Conservation (phyloP, 1,140 invertebrate genomes). For the Ceratina calcarata region DNA sequence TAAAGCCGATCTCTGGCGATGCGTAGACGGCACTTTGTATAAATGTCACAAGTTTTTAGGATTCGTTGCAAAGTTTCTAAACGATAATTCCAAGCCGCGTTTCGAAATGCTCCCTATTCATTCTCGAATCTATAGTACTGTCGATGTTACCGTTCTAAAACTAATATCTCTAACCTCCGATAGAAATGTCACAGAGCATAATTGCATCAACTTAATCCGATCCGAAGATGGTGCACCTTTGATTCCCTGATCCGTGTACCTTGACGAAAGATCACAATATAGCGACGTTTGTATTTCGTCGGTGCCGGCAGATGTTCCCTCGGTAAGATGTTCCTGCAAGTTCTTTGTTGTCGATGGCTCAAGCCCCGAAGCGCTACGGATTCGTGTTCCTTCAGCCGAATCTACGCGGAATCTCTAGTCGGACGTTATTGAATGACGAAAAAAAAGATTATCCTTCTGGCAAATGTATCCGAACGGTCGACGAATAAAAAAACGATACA, state of each 20-base stretch:
- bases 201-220: conserved; percentile 39
- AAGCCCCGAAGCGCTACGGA: conserved; percentile 39
- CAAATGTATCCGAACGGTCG: conserved; percentile 54
- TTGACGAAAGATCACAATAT: conserved; percentile 54
- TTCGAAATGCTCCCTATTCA: neutral
- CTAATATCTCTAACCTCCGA: neutral
- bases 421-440: conserved; percentile 39
- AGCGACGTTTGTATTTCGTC: conserved; percentile 54
- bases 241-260: conserved; percentile 49
- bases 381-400: conserved; percentile 52
- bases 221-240: conserved; percentile 30
- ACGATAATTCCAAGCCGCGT: neutral
- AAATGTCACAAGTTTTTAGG: neutral
- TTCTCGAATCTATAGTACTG: neutral
- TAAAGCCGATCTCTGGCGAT: neutral
- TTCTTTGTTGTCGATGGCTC: conserved; percentile 50
- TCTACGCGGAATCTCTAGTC: conserved; percentile 42
- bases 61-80: neutral
- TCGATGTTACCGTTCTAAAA: neutral
- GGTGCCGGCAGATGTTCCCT: conserved; percentile 57
- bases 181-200: conserved; percentile 28
- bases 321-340: conserved; percentile 17
- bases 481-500: conserved; percentile 55
- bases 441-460: conserved; percentile 60
- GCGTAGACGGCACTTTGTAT: neutral